Conservation (phyloP, 2,888 invertebrate species). For the Scrobipalpa costella region DNA sequence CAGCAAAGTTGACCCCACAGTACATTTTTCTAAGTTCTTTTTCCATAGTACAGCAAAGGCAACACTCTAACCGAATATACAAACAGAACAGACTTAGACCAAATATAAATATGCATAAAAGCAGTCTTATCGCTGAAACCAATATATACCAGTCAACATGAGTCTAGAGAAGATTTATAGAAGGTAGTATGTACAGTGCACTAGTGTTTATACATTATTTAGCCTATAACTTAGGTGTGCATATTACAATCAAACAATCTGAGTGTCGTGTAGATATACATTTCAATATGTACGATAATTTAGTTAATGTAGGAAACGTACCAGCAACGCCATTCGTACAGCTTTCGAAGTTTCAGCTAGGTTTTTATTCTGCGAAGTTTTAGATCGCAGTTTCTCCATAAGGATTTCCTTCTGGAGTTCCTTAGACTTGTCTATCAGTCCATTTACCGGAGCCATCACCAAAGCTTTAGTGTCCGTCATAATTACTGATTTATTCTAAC, state of each 20-base stretch:
- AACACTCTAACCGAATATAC: too few relatives aligned
- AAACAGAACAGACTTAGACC: too few relatives aligned
- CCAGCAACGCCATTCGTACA: slow-evolving; percentile 91
- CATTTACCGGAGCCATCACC: slow-evolving; percentile 59
- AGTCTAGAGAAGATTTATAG: too few relatives aligned
- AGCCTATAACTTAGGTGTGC: neutral
- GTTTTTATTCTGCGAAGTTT: slow-evolving; percentile 89
- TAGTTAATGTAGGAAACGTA: slow-evolving; percentile 66
- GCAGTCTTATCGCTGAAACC: too few relatives aligned
- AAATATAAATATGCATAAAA: too few relatives aligned
- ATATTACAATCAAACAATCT: neutral
- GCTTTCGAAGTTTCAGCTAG: slow-evolving; percentile 93
- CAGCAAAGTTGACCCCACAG: too few relatives aligned
- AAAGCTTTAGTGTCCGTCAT: slow-evolving; percentile 67
- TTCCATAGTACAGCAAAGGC: too few relatives aligned
- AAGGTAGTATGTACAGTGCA: too few relatives aligned
- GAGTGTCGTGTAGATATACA: neutral
- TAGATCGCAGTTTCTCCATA: slow-evolving; percentile 95
- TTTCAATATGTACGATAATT: neutral
- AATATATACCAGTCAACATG: too few relatives aligned
- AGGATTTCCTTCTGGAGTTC: slow-evolving; percentile 89
- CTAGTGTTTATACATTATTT: too few relatives aligned
- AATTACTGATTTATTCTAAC: slow-evolving; percentile 33
- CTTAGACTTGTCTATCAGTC: slow-evolving; percentile 69
- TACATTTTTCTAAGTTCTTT: too few relatives aligned